Evolutionary conservation across 2,888 invertebrate genomes (phyloP), one percentile per base, ranked within the genome.

Genomic region (Dynastes maya): DNA sequence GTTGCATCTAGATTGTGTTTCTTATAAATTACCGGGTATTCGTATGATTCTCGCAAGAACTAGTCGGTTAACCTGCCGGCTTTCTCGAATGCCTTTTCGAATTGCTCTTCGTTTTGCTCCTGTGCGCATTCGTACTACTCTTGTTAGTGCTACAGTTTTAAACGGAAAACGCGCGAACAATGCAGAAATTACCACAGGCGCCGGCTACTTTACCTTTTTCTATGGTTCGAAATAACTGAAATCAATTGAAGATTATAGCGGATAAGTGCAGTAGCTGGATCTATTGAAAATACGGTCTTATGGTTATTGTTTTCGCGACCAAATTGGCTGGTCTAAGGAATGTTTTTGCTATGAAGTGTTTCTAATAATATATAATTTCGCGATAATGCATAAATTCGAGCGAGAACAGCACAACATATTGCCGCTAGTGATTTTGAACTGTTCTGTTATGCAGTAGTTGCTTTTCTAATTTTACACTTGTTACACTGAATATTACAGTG

Each of bases 11-110:
- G 87, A 87, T 87, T 86, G 84, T 85, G 84, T 86, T 86, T 87
- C 86, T 86, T 86, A 87, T 87, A 87, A 87, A 87, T 87, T 87
- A 85, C 86, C 83, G 45, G 85, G 86, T 86, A 86, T 87, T 87
- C 85, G 82, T 84, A 83, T 83, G 84, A 84, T 84, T 83, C 84
- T 80, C 82, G 83, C 85, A 87, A 86, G 85, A 86, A 86, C 85
- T 86, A 85, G 85, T 85, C 86, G 84, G 82, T 83, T 85, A 86
- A 87, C 86, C 85, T 86, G 86, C 84, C 81, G 83, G 83, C 82
- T 80, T 84, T 71, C 71, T 83, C 83, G 83, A 84, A 82, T 85
- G 83, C 87, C 87, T 86, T 88, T 86, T 87, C 86, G 53, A 78
- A 51, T 61, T 70, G 45, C 72, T 27, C 55, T 61, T 74, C 72